Conservation (phyloP, 2,888 invertebrate species). For the Gari tellinella region DNA sequence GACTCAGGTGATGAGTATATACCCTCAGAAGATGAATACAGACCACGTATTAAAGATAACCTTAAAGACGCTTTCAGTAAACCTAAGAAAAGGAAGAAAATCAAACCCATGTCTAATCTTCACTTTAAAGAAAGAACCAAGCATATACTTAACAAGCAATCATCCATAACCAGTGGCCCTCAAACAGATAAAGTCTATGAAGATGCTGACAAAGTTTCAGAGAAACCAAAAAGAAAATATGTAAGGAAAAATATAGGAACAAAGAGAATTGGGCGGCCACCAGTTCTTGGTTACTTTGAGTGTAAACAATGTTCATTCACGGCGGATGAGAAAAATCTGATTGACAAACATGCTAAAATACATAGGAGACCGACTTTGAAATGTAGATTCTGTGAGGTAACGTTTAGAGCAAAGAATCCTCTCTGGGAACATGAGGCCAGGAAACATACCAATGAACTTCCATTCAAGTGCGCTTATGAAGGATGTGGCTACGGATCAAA, state of each 20-base stretch:
- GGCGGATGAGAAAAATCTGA: constrained; percentile 42
- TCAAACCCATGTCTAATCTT: neutral
- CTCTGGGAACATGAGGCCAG: constrained; percentile 66
- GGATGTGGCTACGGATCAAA: constrained; percentile 63
- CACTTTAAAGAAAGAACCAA: neutral
- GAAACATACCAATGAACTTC: constrained; percentile 66
- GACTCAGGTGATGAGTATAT: constrained; percentile 20
- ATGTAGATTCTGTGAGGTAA: constrained; percentile 68
- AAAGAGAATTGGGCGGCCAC: constrained; percentile 42
- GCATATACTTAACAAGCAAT: neutral
- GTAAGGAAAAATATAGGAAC: neutral
- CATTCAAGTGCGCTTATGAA: constrained; percentile 64
- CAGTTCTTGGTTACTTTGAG: constrained; percentile 48
- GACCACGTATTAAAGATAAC: constrained; percentile 16
- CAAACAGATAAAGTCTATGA: neutral
- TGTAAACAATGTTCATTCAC: constrained; percentile 55
- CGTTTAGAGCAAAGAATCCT: constrained; percentile 41
- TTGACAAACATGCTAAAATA: constrained; percentile 19
- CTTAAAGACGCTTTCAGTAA: constrained; percentile 10
- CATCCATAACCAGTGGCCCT: neutral
- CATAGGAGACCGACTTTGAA: constrained; percentile 29
- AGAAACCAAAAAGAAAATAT: neutral
- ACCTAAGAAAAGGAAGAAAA: constrained; percentile 3
- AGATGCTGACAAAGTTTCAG: neutral
- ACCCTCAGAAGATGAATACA: constrained; percentile 41